Conservation (phyloP, 2,113 vertebrate genomes). For the Ophthalmolycus amberensis region DNA sequence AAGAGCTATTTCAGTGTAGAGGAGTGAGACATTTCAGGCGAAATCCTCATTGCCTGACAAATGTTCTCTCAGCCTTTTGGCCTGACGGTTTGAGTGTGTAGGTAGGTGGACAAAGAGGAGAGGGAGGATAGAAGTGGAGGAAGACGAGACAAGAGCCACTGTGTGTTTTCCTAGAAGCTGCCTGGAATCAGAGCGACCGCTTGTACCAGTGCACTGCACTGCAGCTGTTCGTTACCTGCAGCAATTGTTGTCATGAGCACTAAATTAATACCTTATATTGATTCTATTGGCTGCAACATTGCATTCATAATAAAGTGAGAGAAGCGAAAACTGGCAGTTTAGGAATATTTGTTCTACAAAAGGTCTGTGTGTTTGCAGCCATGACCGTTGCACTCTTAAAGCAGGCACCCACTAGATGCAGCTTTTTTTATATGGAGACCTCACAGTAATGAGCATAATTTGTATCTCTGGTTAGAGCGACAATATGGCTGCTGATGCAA, state of each 20-base stretch:
- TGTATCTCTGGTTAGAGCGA: background rate
- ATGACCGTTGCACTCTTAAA: background rate
- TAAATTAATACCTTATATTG: conserved; percentile 25
- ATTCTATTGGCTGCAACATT: conserved; percentile 16
- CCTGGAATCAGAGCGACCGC: conserved; percentile 25
- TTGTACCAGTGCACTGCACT: conserved; percentile 5
- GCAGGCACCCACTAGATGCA: background rate
- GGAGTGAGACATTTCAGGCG: conserved; percentile 27
- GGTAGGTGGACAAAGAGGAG: conserved; percentile 26
- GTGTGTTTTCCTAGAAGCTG: conserved; percentile 27
- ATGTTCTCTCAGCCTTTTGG: conserved; percentile 24
- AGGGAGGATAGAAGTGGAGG: background rate
- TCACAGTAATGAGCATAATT: background rate
- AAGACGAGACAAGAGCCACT: conserved; percentile 7
- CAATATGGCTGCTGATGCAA: background rate
- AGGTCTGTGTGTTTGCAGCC: background rate
- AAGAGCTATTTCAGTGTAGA: conserved; percentile 28
- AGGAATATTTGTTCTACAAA: background rate
- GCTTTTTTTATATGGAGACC: background rate
- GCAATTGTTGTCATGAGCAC: conserved; percentile 22
- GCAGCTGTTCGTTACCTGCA: conserved; percentile 22
- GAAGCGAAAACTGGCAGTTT: background rate
- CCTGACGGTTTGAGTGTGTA: conserved; percentile 23
- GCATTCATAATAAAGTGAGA: conserved; percentile 19
- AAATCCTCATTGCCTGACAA: conserved; percentile 27